Conservation (phyloP, 2,888 invertebrate species). For the Dorcus hopei region DNA sequence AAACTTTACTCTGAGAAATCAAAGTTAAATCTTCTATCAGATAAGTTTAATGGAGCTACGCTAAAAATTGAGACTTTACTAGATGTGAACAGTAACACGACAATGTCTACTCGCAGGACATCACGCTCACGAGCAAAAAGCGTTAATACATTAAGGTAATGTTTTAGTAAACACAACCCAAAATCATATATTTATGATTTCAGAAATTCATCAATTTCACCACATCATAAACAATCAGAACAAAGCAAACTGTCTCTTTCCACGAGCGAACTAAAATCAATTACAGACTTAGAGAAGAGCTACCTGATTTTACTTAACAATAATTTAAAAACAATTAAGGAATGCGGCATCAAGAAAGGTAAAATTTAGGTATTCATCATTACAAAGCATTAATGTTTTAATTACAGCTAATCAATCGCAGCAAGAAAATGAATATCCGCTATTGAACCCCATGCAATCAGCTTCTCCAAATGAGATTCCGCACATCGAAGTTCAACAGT, state of each 20-base stretch:
- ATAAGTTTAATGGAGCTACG: background rate
- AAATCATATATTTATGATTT: background rate
- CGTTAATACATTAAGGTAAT: constrained; percentile 1
- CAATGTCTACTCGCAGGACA: background rate
- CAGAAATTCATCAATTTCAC: constrained; percentile 1
- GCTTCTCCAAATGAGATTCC: constrained; percentile 4
- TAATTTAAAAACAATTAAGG: constrained; percentile 10
- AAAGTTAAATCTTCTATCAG: constrained; percentile 3
- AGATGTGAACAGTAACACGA: too few species aligned
- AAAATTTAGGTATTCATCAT: background rate
- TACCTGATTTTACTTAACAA: constrained; percentile 4
- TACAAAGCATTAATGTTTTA: too few species aligned
- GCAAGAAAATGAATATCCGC: too few species aligned
- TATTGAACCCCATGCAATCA: too few species aligned
- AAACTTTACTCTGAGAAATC: constrained; percentile 20
- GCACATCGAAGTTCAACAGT: constrained; percentile 17
- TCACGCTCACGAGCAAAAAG: constrained; percentile 5
- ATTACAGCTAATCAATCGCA: too few species aligned
- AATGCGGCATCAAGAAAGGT: constrained; percentile 2
- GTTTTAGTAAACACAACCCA: background rate
- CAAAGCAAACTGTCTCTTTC: background rate
- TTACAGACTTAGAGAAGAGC: constrained; percentile 2
- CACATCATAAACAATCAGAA: too few species aligned
- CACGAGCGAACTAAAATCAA: background rate
- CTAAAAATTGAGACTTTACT: too few species aligned